A percentile compares a stretch with the other conserved stretches of the same genome.
Evolutionary conservation across 2,113 vertebrate genomes (phyloP).

Genomic region (Perca flavescens): DNA sequence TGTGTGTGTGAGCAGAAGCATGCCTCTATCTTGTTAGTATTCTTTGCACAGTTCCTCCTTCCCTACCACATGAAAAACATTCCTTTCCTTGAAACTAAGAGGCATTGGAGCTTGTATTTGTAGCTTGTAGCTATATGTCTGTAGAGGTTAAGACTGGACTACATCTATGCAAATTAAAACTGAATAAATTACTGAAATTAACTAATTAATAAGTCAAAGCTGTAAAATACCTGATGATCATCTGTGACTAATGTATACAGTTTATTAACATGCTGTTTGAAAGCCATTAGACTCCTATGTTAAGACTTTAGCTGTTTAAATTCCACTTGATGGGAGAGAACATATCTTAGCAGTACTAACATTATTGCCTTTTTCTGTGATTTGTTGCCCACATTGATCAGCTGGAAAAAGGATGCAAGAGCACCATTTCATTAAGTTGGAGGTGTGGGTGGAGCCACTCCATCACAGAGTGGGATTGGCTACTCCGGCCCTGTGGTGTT

Average conservation of each 20-base stretch:
- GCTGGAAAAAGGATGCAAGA: conserved; percentile 3
- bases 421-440: conserved; percentile 32
- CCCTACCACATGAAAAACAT: neutral
- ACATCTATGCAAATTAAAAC: conserved; percentile 23
- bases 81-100: neutral
- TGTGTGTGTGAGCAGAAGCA: neutral
- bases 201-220: conserved; percentile 1
- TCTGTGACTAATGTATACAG: conserved; percentile 11
- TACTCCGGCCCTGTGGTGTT: conserved; percentile 32
- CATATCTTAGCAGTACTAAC: neutral
- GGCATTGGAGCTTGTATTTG: neutral
- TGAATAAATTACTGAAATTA: neutral
- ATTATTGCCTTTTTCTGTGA: neutral
- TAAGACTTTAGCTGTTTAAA: neutral
- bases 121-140: neutral
- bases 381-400: conserved; percentile 1
- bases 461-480: conserved; percentile 33
- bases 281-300: conserved; percentile 4
- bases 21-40: conserved; percentile 15
- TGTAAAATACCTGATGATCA: conserved; percentile 34
- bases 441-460: conserved; percentile 52
- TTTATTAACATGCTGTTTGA: conserved; percentile 23
- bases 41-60: conserved; percentile 3
- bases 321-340: conserved; percentile 7
- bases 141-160: neutral